Base-by-base conservation (phyloP, 2,797 vertebrate species). In the Ciconia nigra region DNA sequence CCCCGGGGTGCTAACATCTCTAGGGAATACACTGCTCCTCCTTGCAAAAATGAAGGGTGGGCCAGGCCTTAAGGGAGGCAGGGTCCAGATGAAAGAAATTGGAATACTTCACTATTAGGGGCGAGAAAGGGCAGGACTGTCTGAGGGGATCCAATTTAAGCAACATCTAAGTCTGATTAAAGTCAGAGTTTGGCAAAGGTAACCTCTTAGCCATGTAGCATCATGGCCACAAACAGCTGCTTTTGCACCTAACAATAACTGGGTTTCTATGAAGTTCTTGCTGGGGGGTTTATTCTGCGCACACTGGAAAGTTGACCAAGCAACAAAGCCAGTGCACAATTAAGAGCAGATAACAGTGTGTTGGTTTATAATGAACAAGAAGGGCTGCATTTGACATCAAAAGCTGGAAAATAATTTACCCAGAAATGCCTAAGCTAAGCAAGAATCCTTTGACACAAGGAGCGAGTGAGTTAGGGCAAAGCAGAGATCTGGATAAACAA, bases 321-420 rank as follows among this genome's bases (percentile, higher is more conserved):
- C 16, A 83, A 44, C 63, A 94, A 85, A 74, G 19, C 4, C 67
- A 51, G 35, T 2, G 20, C 65, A 65, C 1, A 8, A 78, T 62
- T 33, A 84, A 47, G 61, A 62, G 17, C 47, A 76, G 54, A 39
- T 59, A 57, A 71, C 47, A 52, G 7, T 26, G 33, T 1, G 1
- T 7, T 78, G 78, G 71, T 87, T 95, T 83, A 83, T 93, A 71
- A 92, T 81, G 74, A 94, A 91, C 78, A 73, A 78, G 63, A 70
- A 81, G 33, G 54, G 58, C 33, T 76, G 16, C 47, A 31, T 79
- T 86, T 81, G 42, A 52, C 72, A 62, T 46, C 11, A 87, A 85
- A 92, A 88, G 33, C 6, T 85, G 71, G 91, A 46, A 90, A 90
- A 95, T 96, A 15, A 96, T 97, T 97, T 89, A 96, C 91, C 61